Conservation (phyloP, 1,140 invertebrate genomes). For the Solenopsis fugax region DNA sequence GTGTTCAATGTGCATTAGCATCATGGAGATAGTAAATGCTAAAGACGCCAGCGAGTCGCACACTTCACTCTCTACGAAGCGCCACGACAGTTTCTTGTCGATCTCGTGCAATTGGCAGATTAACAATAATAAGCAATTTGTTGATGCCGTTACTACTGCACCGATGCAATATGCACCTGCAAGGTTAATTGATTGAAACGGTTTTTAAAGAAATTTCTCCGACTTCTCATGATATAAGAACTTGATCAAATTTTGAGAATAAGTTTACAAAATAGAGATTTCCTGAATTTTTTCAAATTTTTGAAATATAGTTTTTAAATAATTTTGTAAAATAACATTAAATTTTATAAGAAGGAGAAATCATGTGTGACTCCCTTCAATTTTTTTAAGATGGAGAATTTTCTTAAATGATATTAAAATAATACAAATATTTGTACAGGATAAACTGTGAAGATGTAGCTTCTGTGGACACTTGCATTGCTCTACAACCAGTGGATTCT, state of each 20-base stretch:
- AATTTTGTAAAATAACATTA: too few relatives aligned
- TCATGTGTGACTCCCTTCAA: too few relatives aligned
- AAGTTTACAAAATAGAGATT: too few relatives aligned
- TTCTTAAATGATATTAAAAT: neutral
- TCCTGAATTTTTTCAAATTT: too few relatives aligned
- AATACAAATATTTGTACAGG: conserved; percentile 71
- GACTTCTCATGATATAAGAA: too few relatives aligned
- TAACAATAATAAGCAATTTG: conserved; percentile 73
- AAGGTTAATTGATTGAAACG: conserved; percentile 70
- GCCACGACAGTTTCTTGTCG: conserved; percentile 56
- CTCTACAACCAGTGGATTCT: conserved; percentile 70
- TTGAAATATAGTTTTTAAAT: too few relatives aligned
- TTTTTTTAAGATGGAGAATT: too few relatives aligned
- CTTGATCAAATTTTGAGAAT: too few relatives aligned
- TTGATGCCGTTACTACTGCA: conserved; percentile 75
- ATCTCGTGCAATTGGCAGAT: conserved; percentile 81
- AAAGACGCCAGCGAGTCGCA: neutral
- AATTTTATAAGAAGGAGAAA: too few relatives aligned
- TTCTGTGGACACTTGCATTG: conserved; percentile 80
- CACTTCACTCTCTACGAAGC: neutral
- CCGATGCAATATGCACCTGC: conserved; percentile 58
- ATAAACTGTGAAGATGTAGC: conserved; percentile 81
- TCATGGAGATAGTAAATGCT: conserved; percentile 29
- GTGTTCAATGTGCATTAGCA: neutral
- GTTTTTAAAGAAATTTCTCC: too few relatives aligned